A percentile compares a stretch with the other conserved stretches of the same genome.
These are phyloP conservation scores for Boloria selene DNA, from an alignment of 2,888 invertebrate genomes.

Conservation along the genomic window DNA sequence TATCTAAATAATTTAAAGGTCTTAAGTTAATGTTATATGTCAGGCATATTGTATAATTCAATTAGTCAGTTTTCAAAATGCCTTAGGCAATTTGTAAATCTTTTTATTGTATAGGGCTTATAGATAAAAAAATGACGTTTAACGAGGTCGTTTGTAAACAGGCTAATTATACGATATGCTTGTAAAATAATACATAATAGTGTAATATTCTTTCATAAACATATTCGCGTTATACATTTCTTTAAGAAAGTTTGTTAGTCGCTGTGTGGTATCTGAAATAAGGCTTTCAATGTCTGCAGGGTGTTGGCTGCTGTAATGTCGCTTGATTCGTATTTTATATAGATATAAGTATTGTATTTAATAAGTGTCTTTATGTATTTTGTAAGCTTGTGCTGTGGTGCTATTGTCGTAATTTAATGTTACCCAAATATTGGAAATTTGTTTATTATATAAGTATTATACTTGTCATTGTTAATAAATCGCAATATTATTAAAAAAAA, in stretches of 20 bases:
- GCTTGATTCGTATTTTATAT: constrained; percentile 46
- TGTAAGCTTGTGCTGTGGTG: constrained; percentile 69
- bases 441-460: constrained; percentile 42
- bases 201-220: background rate
- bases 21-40: too few species aligned
- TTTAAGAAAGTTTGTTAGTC: constrained; percentile 44
- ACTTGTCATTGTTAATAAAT: constrained; percentile 47
- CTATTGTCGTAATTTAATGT: constrained; percentile 53
- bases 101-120: too few species aligned
- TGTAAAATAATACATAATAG: background rate
- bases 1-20: too few species aligned
- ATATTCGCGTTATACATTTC: background rate
- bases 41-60: too few species aligned
- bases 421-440: constrained; percentile 42
- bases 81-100: background rate
- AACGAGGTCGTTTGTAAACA: too few species aligned
- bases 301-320: constrained; percentile 76
- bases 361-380: constrained; percentile 52
- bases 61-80: too few species aligned
- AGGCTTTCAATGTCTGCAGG: constrained; percentile 81
- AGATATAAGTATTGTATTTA: constrained; percentile 38
- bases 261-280: constrained; percentile 72
- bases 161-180: too few species aligned
- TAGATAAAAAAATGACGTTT: background rate
- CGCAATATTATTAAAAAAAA: constrained; percentile 43